Base-by-base conservation (phyloP, 1,140 invertebrate genomes). In the Zaprionus ornatus region DNA sequence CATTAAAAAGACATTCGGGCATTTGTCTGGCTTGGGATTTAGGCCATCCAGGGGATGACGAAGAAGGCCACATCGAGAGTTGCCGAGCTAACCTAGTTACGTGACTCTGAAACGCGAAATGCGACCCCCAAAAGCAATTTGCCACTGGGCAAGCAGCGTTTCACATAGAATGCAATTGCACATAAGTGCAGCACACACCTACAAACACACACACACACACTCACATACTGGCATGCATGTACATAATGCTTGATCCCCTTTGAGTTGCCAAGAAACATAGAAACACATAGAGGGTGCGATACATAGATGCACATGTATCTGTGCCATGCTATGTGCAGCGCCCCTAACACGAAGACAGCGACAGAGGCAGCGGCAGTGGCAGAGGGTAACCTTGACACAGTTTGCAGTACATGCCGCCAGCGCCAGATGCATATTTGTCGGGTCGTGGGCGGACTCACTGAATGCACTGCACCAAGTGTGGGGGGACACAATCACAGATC, bases 81-180 rank as follows among this genome's bases (percentile, higher is more conserved):
- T 55, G 42, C 73, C 76, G 68, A 69, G 65, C 77, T 83, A 86
- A 86, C 83, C 83, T 73, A 87, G 87, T 88, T 87, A 87, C 83
- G 84, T 87, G 83, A 70, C 73, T 75, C 83, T 82, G 77, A 85
- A 85, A 76, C 77, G 82, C 82, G 80, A 86, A 87, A 80, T 78
- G 84, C 80, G 84, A 87, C 83, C 83, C 80, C 77, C 84, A 86
- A 78, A 76, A 77, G 64, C 69, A 77, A 86, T 86, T 87, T 82
- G 80, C 72, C 73, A 73, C 60, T 79, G 72, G 27, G 57, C 65
- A 74, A 61, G 54, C 52, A 40, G 60, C 37, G 21, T 35, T 60
- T 50, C 82, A 85, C 82, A 85, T 85, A 86, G 82, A 82, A 84
- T 82, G 68, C 72, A 78, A 84, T 74, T 80, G 77, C 82, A 86